Percentiles rank a stretch among this genome's conserved stretches.
phyloP scores from a whole-genome alignment of 1,140 invertebrate genomes.

The Neodiprion virginianus region DNA sequence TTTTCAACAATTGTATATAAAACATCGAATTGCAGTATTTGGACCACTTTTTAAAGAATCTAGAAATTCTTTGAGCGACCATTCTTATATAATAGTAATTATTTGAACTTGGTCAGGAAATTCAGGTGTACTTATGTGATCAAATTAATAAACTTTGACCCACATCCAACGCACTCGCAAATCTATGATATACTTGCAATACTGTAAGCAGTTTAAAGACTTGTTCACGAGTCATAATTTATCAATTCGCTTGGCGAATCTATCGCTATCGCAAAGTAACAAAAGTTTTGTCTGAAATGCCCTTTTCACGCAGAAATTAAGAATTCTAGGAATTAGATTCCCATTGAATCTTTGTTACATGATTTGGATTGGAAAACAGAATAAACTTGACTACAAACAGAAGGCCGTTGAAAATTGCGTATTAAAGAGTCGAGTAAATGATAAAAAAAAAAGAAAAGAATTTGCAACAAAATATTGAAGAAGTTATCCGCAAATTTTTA shows the following conservation, averaged over 20 bases:
- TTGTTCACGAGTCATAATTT: background rate
- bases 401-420: conserved; percentile 1
- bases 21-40: background rate
- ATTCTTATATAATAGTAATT: background rate
- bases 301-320: no score
- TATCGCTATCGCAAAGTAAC: no score
- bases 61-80: background rate
- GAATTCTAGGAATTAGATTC: no score
- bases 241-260: background rate
- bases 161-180: background rate
- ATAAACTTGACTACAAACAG: background rate
- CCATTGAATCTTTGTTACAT: background rate
- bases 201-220: background rate
- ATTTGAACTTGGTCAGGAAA: background rate
- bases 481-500: background rate
- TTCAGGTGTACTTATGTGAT: background rate
- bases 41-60: background rate
- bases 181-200: conserved; percentile 5
- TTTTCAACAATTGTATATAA: conserved; percentile 1
- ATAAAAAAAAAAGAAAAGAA: background rate
- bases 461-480: background rate
- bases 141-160: background rate
- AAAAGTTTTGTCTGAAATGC: no score
- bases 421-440: background rate
- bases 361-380: background rate